Evolutionary conservation across 2,888 invertebrate species (phyloP).

Genomic region (Perithous albicinctus): DNA sequence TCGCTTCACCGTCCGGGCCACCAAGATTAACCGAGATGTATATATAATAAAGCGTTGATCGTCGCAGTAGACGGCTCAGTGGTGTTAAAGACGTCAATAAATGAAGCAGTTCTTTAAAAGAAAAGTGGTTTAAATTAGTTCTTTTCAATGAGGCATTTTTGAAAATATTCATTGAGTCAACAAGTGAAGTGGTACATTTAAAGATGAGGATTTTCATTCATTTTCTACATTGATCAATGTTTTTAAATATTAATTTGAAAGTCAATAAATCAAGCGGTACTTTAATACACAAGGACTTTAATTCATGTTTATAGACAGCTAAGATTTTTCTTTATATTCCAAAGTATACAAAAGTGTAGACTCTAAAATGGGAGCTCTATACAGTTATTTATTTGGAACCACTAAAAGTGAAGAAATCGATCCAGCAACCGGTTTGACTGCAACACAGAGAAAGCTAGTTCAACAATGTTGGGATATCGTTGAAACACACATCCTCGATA

Average conservation of each 20-base stretch:
- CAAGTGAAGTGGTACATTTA: too few relatives aligned
- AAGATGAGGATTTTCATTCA: too few relatives aligned
- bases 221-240: too few relatives aligned
- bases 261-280: too few relatives aligned
- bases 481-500: slow-evolving; percentile 78
- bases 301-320: too few relatives aligned
- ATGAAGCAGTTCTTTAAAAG: background rate
- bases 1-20: background rate
- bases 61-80: background rate
- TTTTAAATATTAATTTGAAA: too few relatives aligned
- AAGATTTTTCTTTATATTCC: too few relatives aligned
- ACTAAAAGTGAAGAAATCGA: slow-evolving; percentile 69
- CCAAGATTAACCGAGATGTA: background rate
- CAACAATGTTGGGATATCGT: slow-evolving; percentile 82
- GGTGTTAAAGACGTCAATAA: slow-evolving; percentile 2
- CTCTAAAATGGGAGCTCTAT: slow-evolving; percentile 60
- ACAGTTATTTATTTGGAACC: slow-evolving; percentile 61
- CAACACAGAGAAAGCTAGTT: slow-evolving; percentile 80
- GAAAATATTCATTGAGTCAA: too few relatives aligned
- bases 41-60: background rate
- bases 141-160: background rate
- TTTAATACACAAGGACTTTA: too few relatives aligned
- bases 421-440: slow-evolving; percentile 81
- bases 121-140: background rate
- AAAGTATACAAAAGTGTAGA: background rate